Conservation (phyloP, 2,888 invertebrate genomes). For the Timandra comae region DNA sequence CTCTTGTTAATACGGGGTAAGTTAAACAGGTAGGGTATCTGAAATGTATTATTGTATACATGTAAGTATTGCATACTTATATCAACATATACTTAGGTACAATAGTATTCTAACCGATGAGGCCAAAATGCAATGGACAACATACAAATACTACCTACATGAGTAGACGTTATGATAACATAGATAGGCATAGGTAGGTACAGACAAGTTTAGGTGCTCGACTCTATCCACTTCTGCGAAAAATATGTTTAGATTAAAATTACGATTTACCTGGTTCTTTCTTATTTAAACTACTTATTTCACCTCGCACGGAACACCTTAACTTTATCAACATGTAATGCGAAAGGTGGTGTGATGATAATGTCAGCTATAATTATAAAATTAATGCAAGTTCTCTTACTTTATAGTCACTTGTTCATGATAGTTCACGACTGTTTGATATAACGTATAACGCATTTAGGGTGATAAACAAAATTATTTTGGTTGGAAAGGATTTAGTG, state of each 20-base stretch:
- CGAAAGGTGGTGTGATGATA: conserved; percentile 32
- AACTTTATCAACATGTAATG: conserved; percentile 56
- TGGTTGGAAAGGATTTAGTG: conserved; percentile 64
- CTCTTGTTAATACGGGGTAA: conserved; percentile 15
- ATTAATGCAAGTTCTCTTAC: too few relatives aligned
- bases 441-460: conserved; percentile 39
- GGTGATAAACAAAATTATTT: conserved; percentile 58
- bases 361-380: conserved; percentile 23
- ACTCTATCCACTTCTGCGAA: conserved; percentile 56
- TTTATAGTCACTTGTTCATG: conserved; percentile 4
- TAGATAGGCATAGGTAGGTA: conserved; percentile 28
- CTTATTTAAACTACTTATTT: conserved; percentile 21
- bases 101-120: conserved; percentile 12
- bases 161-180: conserved; percentile 51
- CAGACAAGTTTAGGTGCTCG: conserved; percentile 70
- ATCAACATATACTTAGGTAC: conserved; percentile 6
- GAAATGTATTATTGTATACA: conserved; percentile 20
- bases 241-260: conserved; percentile 32
- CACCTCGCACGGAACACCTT: conserved; percentile 75
- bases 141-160: conserved; percentile 35
- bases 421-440: conserved; percentile 8
- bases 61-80: too few relatives aligned
- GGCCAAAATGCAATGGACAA: conserved; percentile 18
- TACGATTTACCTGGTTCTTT: conserved; percentile 19
- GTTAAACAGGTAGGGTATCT: too few relatives aligned